Conservation (phyloP, 1,140 invertebrate species). For the Zaprionus capensis region DNA sequence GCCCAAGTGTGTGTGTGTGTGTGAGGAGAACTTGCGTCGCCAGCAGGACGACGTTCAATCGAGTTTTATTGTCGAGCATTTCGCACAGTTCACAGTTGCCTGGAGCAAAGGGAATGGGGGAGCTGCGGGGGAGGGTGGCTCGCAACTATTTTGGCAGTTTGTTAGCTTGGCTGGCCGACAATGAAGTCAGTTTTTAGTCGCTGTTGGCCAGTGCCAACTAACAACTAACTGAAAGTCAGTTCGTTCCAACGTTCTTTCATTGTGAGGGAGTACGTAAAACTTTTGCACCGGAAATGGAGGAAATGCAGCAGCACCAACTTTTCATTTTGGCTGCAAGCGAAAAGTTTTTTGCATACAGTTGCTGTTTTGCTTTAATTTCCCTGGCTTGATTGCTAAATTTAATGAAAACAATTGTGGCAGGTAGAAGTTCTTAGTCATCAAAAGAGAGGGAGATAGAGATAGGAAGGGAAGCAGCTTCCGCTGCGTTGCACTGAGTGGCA, state of each 20-base stretch:
- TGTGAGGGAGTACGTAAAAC: conserved; percentile 68
- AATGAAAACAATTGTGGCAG: conserved; percentile 59
- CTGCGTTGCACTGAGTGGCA: not conserved
- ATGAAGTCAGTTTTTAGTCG: conserved; percentile 74
- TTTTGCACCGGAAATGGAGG: conserved; percentile 65
- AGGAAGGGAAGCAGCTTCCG: not conserved
- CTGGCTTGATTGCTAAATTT: conserved; percentile 58
- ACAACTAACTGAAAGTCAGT: conserved; percentile 58
- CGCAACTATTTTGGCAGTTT: conserved; percentile 76
- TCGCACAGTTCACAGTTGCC: conserved; percentile 54
- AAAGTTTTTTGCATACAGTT: conserved; percentile 51
- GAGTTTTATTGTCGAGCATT: conserved; percentile 72
- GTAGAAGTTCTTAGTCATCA: conserved; percentile 7
- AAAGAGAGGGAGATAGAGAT: not conserved
- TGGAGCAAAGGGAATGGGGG: not conserved
- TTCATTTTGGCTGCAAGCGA: conserved; percentile 15
- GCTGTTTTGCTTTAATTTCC: conserved; percentile 22
- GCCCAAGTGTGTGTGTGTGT: conserved; percentile 10
- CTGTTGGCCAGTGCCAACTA: conserved; percentile 66
- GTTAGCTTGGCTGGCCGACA: conserved; percentile 67
- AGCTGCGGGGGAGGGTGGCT: not conserved
- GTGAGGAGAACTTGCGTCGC: conserved; percentile 41
- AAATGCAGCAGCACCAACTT: conserved; percentile 66
- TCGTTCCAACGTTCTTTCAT: conserved; percentile 38
- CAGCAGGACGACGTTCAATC: conserved; percentile 64